phyloP scores from a whole-genome alignment of 2,113 vertebrate genomes.

The Jaculus jaculus region DNA sequence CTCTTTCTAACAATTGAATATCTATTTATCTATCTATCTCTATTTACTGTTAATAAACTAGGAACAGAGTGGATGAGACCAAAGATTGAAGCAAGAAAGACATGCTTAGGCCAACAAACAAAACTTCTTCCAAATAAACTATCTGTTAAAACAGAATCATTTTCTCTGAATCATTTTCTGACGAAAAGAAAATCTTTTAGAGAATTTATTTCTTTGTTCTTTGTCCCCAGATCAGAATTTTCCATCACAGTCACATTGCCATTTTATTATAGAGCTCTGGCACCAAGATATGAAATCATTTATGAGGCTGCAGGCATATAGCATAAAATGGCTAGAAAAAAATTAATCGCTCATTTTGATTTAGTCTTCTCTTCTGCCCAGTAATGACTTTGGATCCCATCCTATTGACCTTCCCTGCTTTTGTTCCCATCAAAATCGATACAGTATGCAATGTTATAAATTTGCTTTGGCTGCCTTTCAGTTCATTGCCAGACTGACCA shows the following conservation, averaged over 20 bases:
- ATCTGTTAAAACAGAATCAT: neutral
- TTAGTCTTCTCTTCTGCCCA: constrained; percentile 63
- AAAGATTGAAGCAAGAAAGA: neutral
- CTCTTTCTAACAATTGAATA: neutral
- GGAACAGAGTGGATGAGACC: neutral
- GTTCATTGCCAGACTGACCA: constrained; percentile 43
- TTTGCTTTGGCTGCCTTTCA: constrained; percentile 59
- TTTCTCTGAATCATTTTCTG: neutral
- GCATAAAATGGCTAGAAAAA: constrained; percentile 66
- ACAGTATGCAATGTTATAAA: constrained; percentile 61
- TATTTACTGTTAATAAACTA: neutral
- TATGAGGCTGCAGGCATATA: constrained; percentile 54
- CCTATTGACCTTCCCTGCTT: constrained; percentile 68
- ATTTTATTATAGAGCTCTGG: constrained; percentile 66
- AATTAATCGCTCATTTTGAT: constrained; percentile 74
- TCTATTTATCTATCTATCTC: neutral
- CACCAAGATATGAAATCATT: constrained; percentile 61
- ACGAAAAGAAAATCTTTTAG: neutral
- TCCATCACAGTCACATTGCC: neutral
- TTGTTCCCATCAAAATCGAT: constrained; percentile 78
- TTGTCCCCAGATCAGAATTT: constrained; percentile 10
- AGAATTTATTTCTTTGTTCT: constrained; percentile 39
- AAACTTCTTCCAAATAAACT: neutral
- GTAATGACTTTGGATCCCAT: constrained; percentile 64
- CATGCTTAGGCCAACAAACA: neutral